A percentile compares a stretch with the other conserved stretches of the same genome.
Evolutionary conservation across 1,140 invertebrate genomes (phyloP).

Genomic region (Hormaphis cornu): DNA sequence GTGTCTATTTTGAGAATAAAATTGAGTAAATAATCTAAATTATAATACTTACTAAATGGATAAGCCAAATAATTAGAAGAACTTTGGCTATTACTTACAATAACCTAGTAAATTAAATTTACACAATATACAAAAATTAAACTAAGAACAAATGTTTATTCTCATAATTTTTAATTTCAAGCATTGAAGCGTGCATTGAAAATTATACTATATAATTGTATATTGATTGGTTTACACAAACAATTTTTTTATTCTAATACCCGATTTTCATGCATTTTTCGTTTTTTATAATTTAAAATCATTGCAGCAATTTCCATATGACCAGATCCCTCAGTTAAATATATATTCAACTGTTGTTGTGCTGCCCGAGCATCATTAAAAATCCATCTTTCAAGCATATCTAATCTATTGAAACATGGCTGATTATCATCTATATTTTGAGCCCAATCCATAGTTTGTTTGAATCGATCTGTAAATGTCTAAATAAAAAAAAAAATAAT

Average conservation of each 20-base stretch:
- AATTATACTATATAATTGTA: too few species aligned
- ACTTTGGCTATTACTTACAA: neutral
- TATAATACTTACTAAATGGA: too few species aligned
- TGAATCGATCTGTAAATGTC: constrained; percentile 47
- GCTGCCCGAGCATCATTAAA: constrained; percentile 46
- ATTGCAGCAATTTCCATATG: constrained; percentile 47
- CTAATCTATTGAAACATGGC: constrained; percentile 44
- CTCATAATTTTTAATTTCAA: too few species aligned
- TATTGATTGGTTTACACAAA: too few species aligned
- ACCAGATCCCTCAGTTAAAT: constrained; percentile 46
- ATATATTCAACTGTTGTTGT: constrained; percentile 45
- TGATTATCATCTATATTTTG: constrained; percentile 46
- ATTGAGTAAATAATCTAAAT: too few species aligned
- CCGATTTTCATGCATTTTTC: constrained; percentile 43
- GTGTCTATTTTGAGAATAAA: too few species aligned
- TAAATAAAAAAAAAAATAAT: constrained; percentile 35
- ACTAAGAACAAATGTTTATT: neutral
- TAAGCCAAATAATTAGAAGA: too few species aligned
- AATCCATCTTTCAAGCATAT: constrained; percentile 46
- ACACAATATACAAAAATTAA: neutral
- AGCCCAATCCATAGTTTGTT: constrained; percentile 48
- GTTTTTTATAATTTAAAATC: constrained; percentile 48
- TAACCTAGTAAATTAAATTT: neutral
- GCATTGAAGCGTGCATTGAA: too few species aligned
- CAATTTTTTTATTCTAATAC: neutral